These are phyloP conservation scores for Pachyrhynchus sulphureomaculatus DNA, from an alignment of 1,140 invertebrate genomes.

Conservation along the genomic window DNA sequence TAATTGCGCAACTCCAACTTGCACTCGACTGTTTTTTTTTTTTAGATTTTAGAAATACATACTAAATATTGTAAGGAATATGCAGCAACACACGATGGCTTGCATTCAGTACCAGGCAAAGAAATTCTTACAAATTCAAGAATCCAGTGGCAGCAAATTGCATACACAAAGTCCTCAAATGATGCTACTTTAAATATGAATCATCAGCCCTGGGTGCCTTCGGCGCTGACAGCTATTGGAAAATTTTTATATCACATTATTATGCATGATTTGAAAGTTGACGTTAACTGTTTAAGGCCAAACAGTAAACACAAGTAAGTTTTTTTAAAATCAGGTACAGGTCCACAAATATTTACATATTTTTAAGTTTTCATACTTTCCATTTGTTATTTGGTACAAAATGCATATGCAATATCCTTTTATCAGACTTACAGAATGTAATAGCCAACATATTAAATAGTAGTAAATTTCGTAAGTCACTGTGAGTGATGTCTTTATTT, in stretches of 20 bases:
- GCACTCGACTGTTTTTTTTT: too few species aligned
- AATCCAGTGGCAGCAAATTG: constrained; percentile 71
- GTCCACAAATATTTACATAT: too few species aligned
- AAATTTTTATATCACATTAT: constrained; percentile 87
- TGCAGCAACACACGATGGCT: constrained; percentile 39
- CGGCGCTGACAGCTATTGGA: constrained; percentile 62
- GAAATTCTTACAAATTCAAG: constrained; percentile 61
- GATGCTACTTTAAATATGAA: constrained; percentile 61
- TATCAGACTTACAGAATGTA: too few species aligned
- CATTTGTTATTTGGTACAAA: too few species aligned
- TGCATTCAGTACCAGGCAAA: constrained; percentile 47
- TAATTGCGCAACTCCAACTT: too few species aligned
- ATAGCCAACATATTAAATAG: too few species aligned
- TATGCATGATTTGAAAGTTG: constrained; percentile 80
- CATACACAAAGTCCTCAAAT: constrained; percentile 55
- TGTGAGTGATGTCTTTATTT: too few species aligned
- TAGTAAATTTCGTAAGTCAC: too few species aligned
- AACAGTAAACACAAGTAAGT: constrained; percentile 58
- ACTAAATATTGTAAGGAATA: constrained; percentile 43
- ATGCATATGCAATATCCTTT: too few species aligned
- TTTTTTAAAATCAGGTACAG: too few species aligned
- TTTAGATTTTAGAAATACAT: constrained; percentile 41
- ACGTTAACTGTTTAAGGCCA: constrained; percentile 65
- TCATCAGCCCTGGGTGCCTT: constrained; percentile 65
- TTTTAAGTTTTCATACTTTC: too few species aligned